These are phyloP conservation scores for Pyrocephalus nanus DNA, from an alignment of 2,797 vertebrate species.

Conservation along the genomic window DNA sequence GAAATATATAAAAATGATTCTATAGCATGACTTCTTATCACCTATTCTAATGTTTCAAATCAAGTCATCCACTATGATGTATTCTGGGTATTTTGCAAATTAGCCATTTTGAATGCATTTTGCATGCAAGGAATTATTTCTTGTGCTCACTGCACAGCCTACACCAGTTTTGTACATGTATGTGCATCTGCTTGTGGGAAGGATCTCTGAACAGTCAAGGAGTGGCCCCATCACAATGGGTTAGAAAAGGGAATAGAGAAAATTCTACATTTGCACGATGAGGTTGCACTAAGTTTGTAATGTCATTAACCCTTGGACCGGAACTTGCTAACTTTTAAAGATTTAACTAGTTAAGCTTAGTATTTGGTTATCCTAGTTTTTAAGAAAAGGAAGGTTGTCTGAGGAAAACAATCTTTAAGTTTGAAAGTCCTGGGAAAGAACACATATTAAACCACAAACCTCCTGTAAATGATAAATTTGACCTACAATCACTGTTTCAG, in stretches of 20 bases:
- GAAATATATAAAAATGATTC: conserved; percentile 30
- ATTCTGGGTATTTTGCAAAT: conserved; percentile 36
- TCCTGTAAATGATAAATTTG: neutral
- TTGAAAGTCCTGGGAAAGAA: neutral
- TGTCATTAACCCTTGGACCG: neutral
- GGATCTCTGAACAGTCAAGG: neutral
- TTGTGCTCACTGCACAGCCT: neutral
- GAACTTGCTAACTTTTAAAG: neutral
- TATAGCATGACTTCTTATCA: conserved; percentile 33
- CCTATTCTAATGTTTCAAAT: conserved; percentile 8
- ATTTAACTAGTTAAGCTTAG: neutral
- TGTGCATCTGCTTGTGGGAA: neutral
- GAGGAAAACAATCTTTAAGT: neutral
- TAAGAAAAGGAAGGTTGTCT: neutral
- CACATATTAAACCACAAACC: neutral
- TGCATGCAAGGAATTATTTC: neutral
- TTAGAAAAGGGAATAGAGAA: neutral
- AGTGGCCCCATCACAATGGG: neutral
- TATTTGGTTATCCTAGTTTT: neutral
- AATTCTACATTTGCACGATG: neutral
- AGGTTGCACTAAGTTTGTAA: neutral
- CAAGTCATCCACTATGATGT: neutral
- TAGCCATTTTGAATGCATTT: neutral
- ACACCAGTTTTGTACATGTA: neutral
- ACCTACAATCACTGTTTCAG: neutral